Evolutionary conservation across 2,113 vertebrate species (phyloP), one percentile per base, ranked within the genome.

Genomic region (Gulo gulo): DNA sequence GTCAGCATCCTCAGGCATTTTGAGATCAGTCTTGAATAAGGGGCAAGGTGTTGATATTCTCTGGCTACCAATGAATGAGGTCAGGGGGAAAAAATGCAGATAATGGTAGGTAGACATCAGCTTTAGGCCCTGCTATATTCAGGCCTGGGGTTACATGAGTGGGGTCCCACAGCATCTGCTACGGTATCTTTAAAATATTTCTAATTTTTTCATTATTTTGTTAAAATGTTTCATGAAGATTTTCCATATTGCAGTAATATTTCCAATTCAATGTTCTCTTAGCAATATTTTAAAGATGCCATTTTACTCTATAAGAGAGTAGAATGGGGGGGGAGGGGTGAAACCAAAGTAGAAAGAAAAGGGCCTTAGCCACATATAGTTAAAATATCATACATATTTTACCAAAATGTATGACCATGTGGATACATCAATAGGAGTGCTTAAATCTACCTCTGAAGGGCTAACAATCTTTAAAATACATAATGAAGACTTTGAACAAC

Each of bases 401-500:
- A 36, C 10, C 20, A 31, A 76, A 69, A 71, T 26, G 42, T 61
- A 24, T 39, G 42, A 50, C 2, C 3, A 34, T 29, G 7, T 86
- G 24, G 7, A 4, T 7, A 20, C 0, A 39, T 3, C 55, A 9
- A 16, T 65, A 39, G 5, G 12, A 57, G 7, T 4, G 16, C 26
- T 65, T 78, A 79, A 61, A 23, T 57, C 31, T 9, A 85, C 39
- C 36, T 80, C 80, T 92, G 29, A 94, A 79, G 14, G 11, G 67
- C 0, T 92, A 13, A 67, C 0, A 67, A 42, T 67, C 18, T 20
- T 88, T 91, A 36, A 67, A 88, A 67, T 67, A 71, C 23, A 57
- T 71, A 63, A 71, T 31, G 81, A 55, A 78, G 45, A 76, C 23
- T 61, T 26, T 74, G 39, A 71, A 93, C 15, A 6, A 67, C 7